Base-by-base conservation (phyloP, 1,140 invertebrate genomes). In the Holcopasites calliopsidis region DNA sequence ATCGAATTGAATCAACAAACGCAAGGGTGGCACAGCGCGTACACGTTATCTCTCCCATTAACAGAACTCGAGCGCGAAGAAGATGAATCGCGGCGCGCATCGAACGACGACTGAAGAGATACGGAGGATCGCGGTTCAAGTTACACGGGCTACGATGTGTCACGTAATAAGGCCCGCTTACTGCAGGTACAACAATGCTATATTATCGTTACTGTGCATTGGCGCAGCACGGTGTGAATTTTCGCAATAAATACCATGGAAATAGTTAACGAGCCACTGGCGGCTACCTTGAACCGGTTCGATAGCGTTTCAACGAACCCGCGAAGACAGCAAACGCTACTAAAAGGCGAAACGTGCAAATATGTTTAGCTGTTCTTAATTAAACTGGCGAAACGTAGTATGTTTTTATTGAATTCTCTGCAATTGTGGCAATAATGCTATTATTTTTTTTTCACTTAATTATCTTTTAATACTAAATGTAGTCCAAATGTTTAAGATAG, bases 91-190 rank as follows among this genome's bases (percentile, higher is more conserved):
- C 75, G 79, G 58, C 76, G 86, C 76, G 76, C 42, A 40, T 79
- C 82, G 76, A 82, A 82, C 88, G 82, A 87, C 89, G 82, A 91
- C 90, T 91, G 89, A 91, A 84, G 84, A 89, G 86, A 88, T 84
- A 86, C 57, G 83, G 80, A 74, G 72, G 42, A 62, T 70, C 75
- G 77, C 28, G 28, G 65, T 82, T 86, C 77, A 86, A 68, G 83
- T 86, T 86, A 79, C 84, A 79, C 73, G 76, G 64, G 78, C 79
- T 65, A 82, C 62, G 65, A 57, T 75, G 79, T 80, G 88, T 91
- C 89, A 87, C 85, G 89, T 90, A 90, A 90, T 88, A 84, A 88
- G 83, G 76, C 76, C 82, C 85, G 73, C 78, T 75, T 83, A 77
- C 69, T 77, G 73, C 83, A 81, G 70, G 60, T 86, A 90, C 89